Evolutionary conservation across 2,888 invertebrate genomes (phyloP).

Genomic region (Apamea sordens): DNA sequence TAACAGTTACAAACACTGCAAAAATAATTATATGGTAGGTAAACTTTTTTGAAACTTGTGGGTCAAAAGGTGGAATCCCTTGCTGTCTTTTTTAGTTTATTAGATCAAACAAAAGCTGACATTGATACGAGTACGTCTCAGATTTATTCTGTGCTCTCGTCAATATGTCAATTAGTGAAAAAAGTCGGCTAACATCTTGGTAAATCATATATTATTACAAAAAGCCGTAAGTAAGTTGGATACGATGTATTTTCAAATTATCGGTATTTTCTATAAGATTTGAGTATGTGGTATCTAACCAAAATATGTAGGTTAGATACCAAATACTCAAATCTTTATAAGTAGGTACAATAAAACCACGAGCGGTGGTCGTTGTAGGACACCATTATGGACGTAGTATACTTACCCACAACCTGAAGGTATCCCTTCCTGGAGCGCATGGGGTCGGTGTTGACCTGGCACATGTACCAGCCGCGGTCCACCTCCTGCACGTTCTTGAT

Average conservation of each 20-base stretch:
- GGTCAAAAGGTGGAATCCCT: too few species aligned
- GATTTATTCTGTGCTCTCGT: conserved; percentile 37
- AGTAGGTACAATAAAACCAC: conserved; percentile 72
- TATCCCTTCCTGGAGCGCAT: conserved; percentile 97
- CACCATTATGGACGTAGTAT: conserved; percentile 1
- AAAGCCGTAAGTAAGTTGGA: conserved; percentile 12
- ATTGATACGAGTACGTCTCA: conserved; percentile 23
- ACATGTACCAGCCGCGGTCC: conserved; percentile 98
- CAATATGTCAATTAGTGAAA: conserved; percentile 51
- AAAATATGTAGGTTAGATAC: neutral
- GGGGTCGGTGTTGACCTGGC: conserved; percentile 97
- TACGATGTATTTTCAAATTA: conserved; percentile 16
- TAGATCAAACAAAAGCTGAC: conserved; percentile 31
- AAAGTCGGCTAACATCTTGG: conserved; percentile 21
- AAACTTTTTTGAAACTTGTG: neutral
- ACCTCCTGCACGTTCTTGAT: conserved; percentile 96
- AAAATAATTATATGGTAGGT: neutral
- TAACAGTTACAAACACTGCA: neutral
- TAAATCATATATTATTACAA: conserved; percentile 35
- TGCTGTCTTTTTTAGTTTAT: neutral
- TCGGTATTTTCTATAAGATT: neutral
- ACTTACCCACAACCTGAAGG: conserved; percentile 97
- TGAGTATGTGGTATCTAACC: too few species aligned
- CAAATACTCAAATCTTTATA: neutral
- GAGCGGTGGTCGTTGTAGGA: conserved; percentile 93